Percentiles rank a stretch among this genome's conserved stretches.
Conservation (phyloP, 2,888 invertebrate species). For the Hypomecis punctinalis region DNA sequence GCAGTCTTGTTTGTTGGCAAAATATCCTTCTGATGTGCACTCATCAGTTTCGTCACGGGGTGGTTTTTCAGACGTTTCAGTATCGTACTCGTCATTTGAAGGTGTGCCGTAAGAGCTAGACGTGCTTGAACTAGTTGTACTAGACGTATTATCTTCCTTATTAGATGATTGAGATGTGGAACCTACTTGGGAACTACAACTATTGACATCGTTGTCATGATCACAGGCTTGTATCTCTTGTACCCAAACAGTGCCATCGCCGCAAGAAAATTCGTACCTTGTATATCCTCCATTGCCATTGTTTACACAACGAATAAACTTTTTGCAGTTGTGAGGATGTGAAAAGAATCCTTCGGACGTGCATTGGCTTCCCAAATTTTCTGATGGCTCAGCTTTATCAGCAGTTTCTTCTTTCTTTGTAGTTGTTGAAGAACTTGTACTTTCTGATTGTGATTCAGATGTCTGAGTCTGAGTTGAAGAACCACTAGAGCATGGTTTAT, state of each 20-base stretch:
- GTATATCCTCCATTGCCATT: slow-evolving; percentile 76
- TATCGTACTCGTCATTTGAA: slow-evolving; percentile 47
- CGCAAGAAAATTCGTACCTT: slow-evolving; percentile 87
- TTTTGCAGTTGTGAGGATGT: slow-evolving; percentile 88
- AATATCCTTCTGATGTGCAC: slow-evolving; percentile 79
- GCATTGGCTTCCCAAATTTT: slow-evolving; percentile 66
- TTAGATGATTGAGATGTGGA: slow-evolving; percentile 43
- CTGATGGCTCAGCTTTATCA: slow-evolving; percentile 37
- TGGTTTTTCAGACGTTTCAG: slow-evolving; percentile 43
- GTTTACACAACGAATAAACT: slow-evolving; percentile 89
- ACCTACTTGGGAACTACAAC: slow-evolving; percentile 53
- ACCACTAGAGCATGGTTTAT: slow-evolving; percentile 44
- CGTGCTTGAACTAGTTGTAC: slow-evolving; percentile 28
- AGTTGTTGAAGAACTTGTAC: slow-evolving; percentile 36
- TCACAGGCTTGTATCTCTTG: slow-evolving; percentile 85
- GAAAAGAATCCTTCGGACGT: slow-evolving; percentile 88
- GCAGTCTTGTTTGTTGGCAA: slow-evolving; percentile 74
- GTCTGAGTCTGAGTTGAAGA: slow-evolving; percentile 20
- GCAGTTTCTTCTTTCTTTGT: slow-evolving; percentile 29
- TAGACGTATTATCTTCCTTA: slow-evolving; percentile 40
- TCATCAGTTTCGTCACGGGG: slow-evolving; percentile 44
- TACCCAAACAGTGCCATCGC: slow-evolving; percentile 89
- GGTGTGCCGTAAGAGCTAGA: slow-evolving; percentile 44
- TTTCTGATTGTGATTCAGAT: slow-evolving; percentile 23
- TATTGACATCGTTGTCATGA: slow-evolving; percentile 58